These are phyloP conservation scores for Apteryx mantelli DNA, from an alignment of 2,113 vertebrate genomes.

Conservation along the genomic window DNA sequence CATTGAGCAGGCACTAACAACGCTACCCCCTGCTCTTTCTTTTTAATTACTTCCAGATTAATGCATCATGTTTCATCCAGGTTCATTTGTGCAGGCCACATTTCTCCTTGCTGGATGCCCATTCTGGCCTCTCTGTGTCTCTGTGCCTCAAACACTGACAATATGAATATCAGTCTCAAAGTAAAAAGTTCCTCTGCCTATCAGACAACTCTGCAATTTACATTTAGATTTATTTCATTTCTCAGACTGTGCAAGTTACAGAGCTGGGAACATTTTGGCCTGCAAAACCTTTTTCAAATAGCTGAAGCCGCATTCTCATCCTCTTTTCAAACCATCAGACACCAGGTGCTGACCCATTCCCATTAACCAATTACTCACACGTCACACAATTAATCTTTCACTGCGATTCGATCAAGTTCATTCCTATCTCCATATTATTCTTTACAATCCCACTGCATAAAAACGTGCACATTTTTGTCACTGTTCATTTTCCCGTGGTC, in stretches of 20 bases:
- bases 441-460: slow-evolving; percentile 47
- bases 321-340: slow-evolving; percentile 71
- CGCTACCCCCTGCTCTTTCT: slow-evolving; percentile 28
- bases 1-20: neutral
- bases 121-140: neutral
- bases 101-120: neutral
- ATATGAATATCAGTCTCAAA: slow-evolving; percentile 69
- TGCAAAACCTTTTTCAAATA: slow-evolving; percentile 73
- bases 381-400: slow-evolving; percentile 78
- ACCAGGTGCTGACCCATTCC: slow-evolving; percentile 73
- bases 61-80: neutral
- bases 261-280: slow-evolving; percentile 72
- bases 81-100: neutral
- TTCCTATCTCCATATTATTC: slow-evolving; percentile 65
- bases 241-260: slow-evolving; percentile 68
- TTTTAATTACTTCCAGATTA: slow-evolving; percentile 70
- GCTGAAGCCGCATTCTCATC: slow-evolving; percentile 68
- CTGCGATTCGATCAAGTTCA: slow-evolving; percentile 55
- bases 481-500: slow-evolving; percentile 43
- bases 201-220: slow-evolving; percentile 75
- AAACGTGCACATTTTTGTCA: slow-evolving; percentile 56
- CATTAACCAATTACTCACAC: slow-evolving; percentile 74
- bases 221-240: slow-evolving; percentile 79
- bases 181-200: slow-evolving; percentile 41
- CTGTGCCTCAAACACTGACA: neutral